A percentile compares a stretch with the other conserved stretches of the same genome.
Conservation (phyloP, 2,888 invertebrate species). For the Cynaeus angustus region DNA sequence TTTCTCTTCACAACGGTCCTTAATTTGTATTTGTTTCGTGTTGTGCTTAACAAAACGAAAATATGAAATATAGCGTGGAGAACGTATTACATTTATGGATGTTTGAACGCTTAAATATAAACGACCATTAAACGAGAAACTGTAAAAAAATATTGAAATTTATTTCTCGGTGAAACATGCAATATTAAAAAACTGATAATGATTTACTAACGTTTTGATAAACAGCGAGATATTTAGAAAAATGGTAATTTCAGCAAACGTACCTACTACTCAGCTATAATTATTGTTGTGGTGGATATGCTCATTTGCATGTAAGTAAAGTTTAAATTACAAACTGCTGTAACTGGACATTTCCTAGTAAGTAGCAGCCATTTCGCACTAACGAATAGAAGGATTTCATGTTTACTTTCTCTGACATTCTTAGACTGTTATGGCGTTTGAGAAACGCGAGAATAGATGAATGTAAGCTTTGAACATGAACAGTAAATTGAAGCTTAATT, state of each 20-base stretch:
- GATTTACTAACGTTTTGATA: slow-evolving; percentile 18
- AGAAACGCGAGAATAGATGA: slow-evolving; percentile 4
- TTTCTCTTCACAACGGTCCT: slow-evolving; percentile 33
- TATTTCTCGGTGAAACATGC: slow-evolving; percentile 33
- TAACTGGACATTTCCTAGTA: slow-evolving; percentile 17
- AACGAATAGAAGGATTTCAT: background rate
- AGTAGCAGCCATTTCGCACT: slow-evolving; percentile 2
- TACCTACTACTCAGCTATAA: slow-evolving; percentile 16
- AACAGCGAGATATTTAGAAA: slow-evolving; percentile 17
- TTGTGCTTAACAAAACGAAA: slow-evolving; percentile 40
- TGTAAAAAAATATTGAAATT: slow-evolving; percentile 47
- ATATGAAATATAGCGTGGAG: slow-evolving; percentile 32
- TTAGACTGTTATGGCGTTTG: slow-evolving; percentile 2
- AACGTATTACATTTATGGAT: slow-evolving; percentile 42
- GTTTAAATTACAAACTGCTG: slow-evolving; percentile 30
- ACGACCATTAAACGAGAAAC: slow-evolving; percentile 39
- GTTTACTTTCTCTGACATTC: slow-evolving; percentile 4
- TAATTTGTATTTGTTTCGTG: slow-evolving; percentile 55
- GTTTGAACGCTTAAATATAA: slow-evolving; percentile 41
- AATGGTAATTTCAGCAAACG: slow-evolving; percentile 18
- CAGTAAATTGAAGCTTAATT: slow-evolving; percentile 2
- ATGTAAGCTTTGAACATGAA: background rate
- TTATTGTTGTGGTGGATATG: slow-evolving; percentile 10
- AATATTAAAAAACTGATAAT: slow-evolving; percentile 31
- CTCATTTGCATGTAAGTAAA: slow-evolving; percentile 32